phyloP scores from a whole-genome alignment of 2,113 vertebrate genomes.

The Ursus arctos region DNA sequence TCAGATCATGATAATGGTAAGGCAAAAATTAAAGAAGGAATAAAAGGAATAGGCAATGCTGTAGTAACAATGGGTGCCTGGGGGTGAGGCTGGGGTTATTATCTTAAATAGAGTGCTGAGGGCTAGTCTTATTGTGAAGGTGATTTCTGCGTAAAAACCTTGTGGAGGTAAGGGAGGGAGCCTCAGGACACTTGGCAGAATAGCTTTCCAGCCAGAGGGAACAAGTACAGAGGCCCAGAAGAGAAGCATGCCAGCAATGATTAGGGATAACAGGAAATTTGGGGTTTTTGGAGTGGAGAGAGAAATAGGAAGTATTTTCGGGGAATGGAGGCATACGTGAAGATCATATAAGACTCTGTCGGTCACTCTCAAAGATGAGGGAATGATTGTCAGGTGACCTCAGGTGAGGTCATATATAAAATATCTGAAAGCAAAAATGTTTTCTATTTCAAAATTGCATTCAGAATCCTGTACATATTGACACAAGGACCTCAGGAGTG shows the following conservation, averaged over 20 bases:
- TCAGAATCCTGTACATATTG: neutral
- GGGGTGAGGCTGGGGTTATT: too few species aligned
- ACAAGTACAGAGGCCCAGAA: neutral
- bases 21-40: neutral
- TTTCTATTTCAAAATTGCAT: neutral
- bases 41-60: neutral
- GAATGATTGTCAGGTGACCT: neutral
- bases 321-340: neutral
- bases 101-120: neutral
- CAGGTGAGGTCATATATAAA: neutral
- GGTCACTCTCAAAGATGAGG: neutral
- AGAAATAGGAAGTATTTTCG: neutral
- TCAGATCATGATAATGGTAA: neutral
- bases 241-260: neutral
- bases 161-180: neutral
- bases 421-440: neutral
- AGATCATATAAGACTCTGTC: neutral
- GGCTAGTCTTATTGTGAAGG: neutral
- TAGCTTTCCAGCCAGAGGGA: neutral
- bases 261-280: neutral
- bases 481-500: neutral
- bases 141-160: neutral
- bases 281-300: too few species aligned
- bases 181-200: neutral
- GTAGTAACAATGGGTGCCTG: neutral